Percentiles rank a stretch among this genome's conserved stretches.
Evolutionary conservation across 2,797 vertebrate species (phyloP).

Genomic region (Macrochelys suwanniensis): DNA sequence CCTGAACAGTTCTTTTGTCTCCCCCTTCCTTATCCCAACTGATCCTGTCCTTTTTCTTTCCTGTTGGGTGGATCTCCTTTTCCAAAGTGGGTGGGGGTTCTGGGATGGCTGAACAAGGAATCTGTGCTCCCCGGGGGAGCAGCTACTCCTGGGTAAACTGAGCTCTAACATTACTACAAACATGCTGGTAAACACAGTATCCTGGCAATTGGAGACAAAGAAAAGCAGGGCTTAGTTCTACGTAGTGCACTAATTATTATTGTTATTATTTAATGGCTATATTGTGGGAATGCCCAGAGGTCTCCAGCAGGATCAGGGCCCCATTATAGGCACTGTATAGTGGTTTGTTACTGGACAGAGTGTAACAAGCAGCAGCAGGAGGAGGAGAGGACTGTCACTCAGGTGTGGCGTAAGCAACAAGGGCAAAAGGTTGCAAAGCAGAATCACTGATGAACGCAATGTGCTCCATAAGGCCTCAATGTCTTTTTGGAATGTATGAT

Average conservation of each 20-base stretch:
- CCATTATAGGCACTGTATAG: neutral
- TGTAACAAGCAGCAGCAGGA: neutral
- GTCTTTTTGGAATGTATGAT: neutral
- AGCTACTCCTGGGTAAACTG: neutral
- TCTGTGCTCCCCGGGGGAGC: neutral
- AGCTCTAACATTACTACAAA: neutral
- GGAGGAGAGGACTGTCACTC: neutral
- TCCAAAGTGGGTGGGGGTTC: too few relatives aligned
- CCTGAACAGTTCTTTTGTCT: neutral
- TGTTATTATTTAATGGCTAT: neutral
- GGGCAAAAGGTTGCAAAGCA: neutral
- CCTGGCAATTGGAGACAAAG: rapidly evolving
- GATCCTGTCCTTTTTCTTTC: too few relatives aligned
- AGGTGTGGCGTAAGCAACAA: neutral
- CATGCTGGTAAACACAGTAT: neutral
- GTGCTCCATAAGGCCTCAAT: neutral
- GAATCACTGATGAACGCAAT: neutral
- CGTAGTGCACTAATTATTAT: too few relatives aligned
- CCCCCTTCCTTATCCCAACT: neutral
- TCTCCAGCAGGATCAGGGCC: neutral
- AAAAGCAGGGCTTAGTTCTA: neutral
- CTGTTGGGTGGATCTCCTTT: too few relatives aligned
- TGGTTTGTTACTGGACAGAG: neutral
- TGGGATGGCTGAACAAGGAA: too few relatives aligned
- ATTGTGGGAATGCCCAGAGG: neutral